Evolutionary conservation across 2,113 vertebrate genomes (phyloP).

Genomic region (Numida meleagris): DNA sequence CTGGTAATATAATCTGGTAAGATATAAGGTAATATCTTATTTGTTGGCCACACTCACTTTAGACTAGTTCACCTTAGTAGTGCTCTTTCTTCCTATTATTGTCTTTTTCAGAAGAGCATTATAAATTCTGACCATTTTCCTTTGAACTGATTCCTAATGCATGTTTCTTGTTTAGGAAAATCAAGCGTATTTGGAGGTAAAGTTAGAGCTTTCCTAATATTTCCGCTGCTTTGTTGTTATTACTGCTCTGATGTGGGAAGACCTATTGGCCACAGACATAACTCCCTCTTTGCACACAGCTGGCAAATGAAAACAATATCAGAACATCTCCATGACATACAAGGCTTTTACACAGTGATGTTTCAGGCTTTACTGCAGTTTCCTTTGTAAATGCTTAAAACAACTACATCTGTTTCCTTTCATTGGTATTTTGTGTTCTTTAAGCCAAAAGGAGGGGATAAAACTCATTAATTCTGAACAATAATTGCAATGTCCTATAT

Average conservation of each 20-base stretch:
- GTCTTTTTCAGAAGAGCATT: background rate
- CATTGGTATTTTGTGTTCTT: slow-evolving; percentile 76
- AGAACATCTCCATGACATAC: slow-evolving; percentile 68
- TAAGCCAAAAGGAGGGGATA: slow-evolving; percentile 71
- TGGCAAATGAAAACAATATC: slow-evolving; percentile 66
- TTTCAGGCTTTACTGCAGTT: slow-evolving; percentile 72
- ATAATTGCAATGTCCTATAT: slow-evolving; percentile 73
- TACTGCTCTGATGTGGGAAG: slow-evolving; percentile 67
- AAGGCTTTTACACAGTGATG: slow-evolving; percentile 52
- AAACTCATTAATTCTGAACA: slow-evolving; percentile 72
- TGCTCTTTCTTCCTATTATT: slow-evolving; percentile 44
- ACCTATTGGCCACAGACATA: slow-evolving; percentile 62
- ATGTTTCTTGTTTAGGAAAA: slow-evolving; percentile 64
- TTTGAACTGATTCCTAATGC: slow-evolving; percentile 58
- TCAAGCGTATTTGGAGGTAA: slow-evolving; percentile 50
- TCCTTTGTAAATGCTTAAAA: slow-evolving; percentile 78
- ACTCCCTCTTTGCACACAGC: slow-evolving; percentile 67
- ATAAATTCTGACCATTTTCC: slow-evolving; percentile 44
- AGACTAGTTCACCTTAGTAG: background rate
- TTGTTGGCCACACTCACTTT: slow-evolving; percentile 7
- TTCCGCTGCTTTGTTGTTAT: slow-evolving; percentile 59
- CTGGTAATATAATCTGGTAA: no score
- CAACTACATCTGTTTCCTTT: slow-evolving; percentile 81
- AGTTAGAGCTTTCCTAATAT: slow-evolving; percentile 44
- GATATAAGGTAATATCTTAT: no score